A percentile compares a stretch with the other conserved stretches of the same genome.
Evolutionary conservation across 2,797 vertebrate genomes (phyloP).

Genomic region (Eupleurogrammus muticus): DNA sequence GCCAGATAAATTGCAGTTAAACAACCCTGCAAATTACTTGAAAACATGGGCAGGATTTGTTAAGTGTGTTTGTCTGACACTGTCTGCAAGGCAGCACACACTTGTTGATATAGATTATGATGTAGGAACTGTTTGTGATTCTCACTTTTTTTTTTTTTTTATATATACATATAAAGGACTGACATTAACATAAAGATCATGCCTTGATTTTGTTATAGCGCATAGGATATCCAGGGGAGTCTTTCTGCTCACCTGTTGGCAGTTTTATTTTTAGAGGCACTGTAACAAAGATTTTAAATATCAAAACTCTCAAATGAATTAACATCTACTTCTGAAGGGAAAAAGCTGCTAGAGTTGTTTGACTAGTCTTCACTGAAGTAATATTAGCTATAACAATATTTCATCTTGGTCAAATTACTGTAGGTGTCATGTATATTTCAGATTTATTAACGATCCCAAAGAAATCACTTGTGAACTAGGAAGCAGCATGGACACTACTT

Average conservation of each 20-base stretch:
- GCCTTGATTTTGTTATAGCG: neutral
- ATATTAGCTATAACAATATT: neutral
- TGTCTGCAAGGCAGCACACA: neutral
- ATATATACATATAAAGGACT: conserved; percentile 7
- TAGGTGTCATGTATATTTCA: neutral
- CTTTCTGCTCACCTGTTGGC: neutral
- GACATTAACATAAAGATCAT: neutral
- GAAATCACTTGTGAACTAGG: neutral
- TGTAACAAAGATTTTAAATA: neutral
- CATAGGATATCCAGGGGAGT: neutral
- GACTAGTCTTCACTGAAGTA: neutral
- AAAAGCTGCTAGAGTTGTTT: conserved; percentile 9
- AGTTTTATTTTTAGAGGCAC: neutral
- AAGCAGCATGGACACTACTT: neutral
- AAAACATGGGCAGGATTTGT: neutral
- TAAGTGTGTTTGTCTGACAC: neutral
- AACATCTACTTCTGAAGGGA: conserved; percentile 8
- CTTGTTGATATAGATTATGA: neutral
- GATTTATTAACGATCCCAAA: conserved; percentile 6
- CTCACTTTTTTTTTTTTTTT: neutral
- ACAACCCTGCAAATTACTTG: conserved; percentile 10
- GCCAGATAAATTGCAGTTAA: conserved; percentile 5
- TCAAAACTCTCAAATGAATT: neutral
- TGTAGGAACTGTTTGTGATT: neutral
- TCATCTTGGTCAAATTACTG: neutral